These are phyloP conservation scores for Melanotaenia parkinsoni DNA, from an alignment of 2,797 vertebrate species.

Conservation along the genomic window DNA sequence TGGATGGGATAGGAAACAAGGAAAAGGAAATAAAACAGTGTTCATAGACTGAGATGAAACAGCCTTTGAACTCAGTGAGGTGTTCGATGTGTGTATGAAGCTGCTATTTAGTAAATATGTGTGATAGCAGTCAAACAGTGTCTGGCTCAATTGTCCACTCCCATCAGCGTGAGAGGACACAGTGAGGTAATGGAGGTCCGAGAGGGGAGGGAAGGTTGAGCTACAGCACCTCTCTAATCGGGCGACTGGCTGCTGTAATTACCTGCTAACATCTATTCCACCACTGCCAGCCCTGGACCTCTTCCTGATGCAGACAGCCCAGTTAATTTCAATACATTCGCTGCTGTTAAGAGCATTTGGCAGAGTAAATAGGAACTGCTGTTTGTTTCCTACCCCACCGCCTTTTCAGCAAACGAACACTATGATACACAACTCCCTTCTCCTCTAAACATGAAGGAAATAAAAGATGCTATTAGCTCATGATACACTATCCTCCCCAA, in stretches of 20 bases:
- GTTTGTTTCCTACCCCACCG: constrained; percentile 80
- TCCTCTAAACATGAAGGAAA: constrained; percentile 59
- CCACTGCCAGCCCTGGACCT: constrained; percentile 40
- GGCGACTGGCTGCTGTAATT: constrained; percentile 61
- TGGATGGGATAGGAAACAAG: neutral
- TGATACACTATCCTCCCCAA: constrained; percentile 77
- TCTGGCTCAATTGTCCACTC: constrained; percentile 62
- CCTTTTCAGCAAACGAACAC: constrained; percentile 37
- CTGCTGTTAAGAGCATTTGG: constrained; percentile 82
- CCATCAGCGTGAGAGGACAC: constrained; percentile 69
- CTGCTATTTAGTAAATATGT: constrained; percentile 64
- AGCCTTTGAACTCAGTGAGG: constrained; percentile 38
- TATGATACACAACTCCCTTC: constrained; percentile 42
- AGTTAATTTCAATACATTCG: constrained; percentile 84
- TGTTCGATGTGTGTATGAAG: constrained; percentile 29
- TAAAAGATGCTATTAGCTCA: constrained; percentile 74
- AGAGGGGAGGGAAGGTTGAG: constrained; percentile 26
- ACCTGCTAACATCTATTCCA: constrained; percentile 74
- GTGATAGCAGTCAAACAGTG: constrained; percentile 75
- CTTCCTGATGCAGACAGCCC: constrained; percentile 68
- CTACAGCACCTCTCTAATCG: constrained; percentile 77
- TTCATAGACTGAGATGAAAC: neutral
- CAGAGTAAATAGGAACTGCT: constrained; percentile 72
- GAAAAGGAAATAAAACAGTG: constrained; percentile 16
- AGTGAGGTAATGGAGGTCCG: constrained; percentile 43